Evolutionary conservation across 1,140 invertebrate genomes (phyloP), one percentile per base, ranked within the genome.

Genomic region (Drosophila prosaltans): DNA sequence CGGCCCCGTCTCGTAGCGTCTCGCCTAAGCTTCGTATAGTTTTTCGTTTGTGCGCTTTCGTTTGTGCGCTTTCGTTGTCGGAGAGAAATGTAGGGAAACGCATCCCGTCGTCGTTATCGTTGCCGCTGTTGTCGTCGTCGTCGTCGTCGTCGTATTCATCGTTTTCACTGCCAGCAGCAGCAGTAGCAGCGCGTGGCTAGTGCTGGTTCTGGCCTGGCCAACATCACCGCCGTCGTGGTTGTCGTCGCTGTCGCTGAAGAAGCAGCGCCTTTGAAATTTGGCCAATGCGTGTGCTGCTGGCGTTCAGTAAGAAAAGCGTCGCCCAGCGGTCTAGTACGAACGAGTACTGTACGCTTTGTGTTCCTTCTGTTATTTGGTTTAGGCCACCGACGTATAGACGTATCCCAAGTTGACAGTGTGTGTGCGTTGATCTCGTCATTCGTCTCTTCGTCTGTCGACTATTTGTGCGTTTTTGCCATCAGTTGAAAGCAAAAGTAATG

Each of bases 241-340:
- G 81, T 68, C 63, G 71, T 63, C 65, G 69, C 69, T 61, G 65
- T 61, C 48, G 77, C 65, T 64, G 63, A 68, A 66, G 74, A 74
- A 63, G 70, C 80, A 72, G 72, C 75, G 80, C 57, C 69, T 69
- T 91, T 75, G 70, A 78, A 74, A 82, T 79, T 86, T 86, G 78
- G 82, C 90, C 85, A 91, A 91, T 91, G 86, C 83, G 78, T 90
- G 83, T 76, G 73, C 73, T 86, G 75, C 83, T 79, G 82, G 57
- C 83, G 88, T 92, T 92, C 90, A 92, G 91, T 92, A 90, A 92
- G 91, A 92, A 92, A 91, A 91, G 90, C 91, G 91, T 92, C 91
- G 91, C 91, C 90, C 88, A 91, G 91, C 91, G 91, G 91, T 92
- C 90, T 92, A 90, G 88, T 80, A 92, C 91, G 88, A 91, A 79